phyloP scores from a whole-genome alignment of 1,140 invertebrate species.

The Pseudachorutes palmiensis region DNA sequence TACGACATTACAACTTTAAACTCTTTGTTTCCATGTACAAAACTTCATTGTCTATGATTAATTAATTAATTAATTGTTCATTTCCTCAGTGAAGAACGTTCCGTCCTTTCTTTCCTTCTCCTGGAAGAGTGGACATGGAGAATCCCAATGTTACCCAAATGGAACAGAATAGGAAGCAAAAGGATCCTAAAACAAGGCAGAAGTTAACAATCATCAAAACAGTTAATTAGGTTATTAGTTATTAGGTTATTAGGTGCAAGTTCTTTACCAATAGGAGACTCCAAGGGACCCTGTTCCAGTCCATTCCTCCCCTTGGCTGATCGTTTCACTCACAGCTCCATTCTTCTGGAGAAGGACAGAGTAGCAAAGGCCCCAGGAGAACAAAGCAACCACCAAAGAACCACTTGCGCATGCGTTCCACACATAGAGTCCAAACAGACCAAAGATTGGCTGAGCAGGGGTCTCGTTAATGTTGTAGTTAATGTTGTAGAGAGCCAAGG shows the following conservation, averaged over 20 bases:
- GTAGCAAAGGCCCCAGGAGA: conserved; percentile 21
- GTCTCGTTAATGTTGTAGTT: conserved; percentile 58
- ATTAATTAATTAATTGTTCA: conserved; percentile 7
- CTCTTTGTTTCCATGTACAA: too few relatives aligned
- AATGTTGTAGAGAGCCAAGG: conserved; percentile 66
- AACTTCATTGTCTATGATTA: too few relatives aligned
- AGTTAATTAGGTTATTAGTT: not conserved
- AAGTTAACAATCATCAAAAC: not conserved
- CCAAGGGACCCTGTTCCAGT: not conserved
- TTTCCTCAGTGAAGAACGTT: too few relatives aligned
- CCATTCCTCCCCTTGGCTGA: not conserved
- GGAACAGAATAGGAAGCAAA: not conserved
- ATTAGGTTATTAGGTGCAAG: not conserved
- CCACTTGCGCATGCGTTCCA: conserved; percentile 64
- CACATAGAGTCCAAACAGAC: conserved; percentile 59
- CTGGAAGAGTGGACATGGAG: conserved; percentile 14
- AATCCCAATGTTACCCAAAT: conserved; percentile 17
- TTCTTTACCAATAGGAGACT: conserved; percentile 11
- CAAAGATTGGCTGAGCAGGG: conserved; percentile 16
- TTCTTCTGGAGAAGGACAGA: not conserved
- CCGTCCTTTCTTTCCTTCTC: too few relatives aligned
- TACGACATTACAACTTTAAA: too few relatives aligned
- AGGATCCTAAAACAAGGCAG: conserved; percentile 7
- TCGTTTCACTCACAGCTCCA: conserved; percentile 12
- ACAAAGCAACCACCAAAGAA: not conserved